These are phyloP conservation scores for Shinisaurus crocodilurus DNA, from an alignment of 2,113 vertebrate species.

Conservation along the genomic window DNA sequence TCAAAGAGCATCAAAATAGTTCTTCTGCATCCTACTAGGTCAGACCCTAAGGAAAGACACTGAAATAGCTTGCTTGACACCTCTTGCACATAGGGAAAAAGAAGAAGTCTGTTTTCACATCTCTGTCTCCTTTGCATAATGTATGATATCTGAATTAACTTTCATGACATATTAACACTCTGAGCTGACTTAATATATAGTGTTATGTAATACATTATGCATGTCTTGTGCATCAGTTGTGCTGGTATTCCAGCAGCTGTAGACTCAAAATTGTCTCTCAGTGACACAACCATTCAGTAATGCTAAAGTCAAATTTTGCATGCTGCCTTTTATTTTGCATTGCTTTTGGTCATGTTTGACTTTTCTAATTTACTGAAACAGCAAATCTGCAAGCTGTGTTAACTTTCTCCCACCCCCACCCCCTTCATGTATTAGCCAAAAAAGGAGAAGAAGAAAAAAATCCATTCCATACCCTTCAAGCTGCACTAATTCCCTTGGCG, in stretches of 20 bases:
- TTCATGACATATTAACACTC: constrained; percentile 75
- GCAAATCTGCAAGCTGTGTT: constrained; percentile 27
- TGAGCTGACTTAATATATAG: constrained; percentile 73
- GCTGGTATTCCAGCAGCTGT: constrained; percentile 53
- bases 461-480: background rate
- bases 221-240: constrained; percentile 65
- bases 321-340: constrained; percentile 52
- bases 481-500: constrained; percentile 50
- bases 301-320: constrained; percentile 43
- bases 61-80: constrained; percentile 51
- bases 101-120: constrained; percentile 56
- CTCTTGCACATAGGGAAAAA: constrained; percentile 35
- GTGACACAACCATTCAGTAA: constrained; percentile 61
- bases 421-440: constrained; percentile 38
- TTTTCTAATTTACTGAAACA: constrained; percentile 37
- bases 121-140: constrained; percentile 67
- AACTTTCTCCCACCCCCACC: constrained; percentile 26
- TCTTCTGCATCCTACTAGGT: background rate
- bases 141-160: constrained; percentile 73
- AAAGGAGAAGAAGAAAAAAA: background rate
- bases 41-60: constrained; percentile 40
- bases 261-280: constrained; percentile 58
- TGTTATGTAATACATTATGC: constrained; percentile 69
- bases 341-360: constrained; percentile 35
- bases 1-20: background rate